phyloP scores from a whole-genome alignment of 2,113 vertebrate species.

The Hypanus sabinus region DNA sequence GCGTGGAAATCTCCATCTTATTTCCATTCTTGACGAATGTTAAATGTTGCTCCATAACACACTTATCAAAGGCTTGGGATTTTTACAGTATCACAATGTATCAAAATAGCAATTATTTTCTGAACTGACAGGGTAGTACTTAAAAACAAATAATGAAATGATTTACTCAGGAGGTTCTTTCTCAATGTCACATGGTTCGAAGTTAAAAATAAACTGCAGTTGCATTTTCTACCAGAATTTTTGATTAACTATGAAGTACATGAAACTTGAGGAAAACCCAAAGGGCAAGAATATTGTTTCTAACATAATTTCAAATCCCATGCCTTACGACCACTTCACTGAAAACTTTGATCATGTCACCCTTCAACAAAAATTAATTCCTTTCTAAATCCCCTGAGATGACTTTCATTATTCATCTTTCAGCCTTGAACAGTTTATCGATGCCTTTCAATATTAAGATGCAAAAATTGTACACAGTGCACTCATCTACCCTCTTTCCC shows the following conservation, averaged over 20 bases:
- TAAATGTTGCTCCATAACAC: not conserved
- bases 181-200: not conserved
- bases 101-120: not conserved
- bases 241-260: not conserved
- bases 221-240: not conserved
- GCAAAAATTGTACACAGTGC: not conserved
- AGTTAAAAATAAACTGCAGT: not conserved
- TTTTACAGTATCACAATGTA: not conserved
- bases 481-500: too few relatives aligned
- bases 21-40: conserved; percentile 50
- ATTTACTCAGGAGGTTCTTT: not conserved
- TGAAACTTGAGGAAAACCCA: not conserved
- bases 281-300: not conserved
- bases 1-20: conserved; percentile 5
- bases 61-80: not conserved
- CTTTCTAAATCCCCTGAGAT: not conserved
- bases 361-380: not conserved
- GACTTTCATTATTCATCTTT: not conserved
- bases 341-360: not conserved
- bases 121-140: not conserved
- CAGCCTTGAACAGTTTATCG: not conserved
- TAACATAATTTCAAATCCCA: not conserved
- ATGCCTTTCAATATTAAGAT: not conserved
- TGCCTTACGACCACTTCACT: not conserved
- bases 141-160: not conserved